phyloP scores from a whole-genome alignment of 2,888 invertebrate genomes.

The Alsophila aescularia region DNA sequence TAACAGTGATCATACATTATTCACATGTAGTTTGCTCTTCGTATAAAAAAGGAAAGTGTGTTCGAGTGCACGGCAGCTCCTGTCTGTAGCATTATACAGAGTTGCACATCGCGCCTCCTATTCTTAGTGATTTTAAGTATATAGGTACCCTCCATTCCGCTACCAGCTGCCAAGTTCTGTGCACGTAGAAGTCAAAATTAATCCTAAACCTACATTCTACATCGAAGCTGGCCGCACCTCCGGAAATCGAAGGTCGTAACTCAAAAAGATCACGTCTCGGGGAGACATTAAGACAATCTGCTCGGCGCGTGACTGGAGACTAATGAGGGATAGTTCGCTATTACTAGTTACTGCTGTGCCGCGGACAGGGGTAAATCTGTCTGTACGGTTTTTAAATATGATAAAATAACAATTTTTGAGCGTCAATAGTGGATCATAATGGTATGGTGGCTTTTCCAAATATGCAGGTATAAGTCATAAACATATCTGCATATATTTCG shows the following conservation, averaged over 20 bases:
- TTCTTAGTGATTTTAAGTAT: background rate
- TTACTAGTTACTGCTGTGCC: background rate
- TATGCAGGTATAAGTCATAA: too few species aligned
- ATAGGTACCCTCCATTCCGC: background rate
- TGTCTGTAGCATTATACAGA: too few species aligned
- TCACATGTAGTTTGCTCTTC: too few species aligned
- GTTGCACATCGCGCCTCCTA: too few species aligned
- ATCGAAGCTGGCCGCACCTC: constrained; percentile 13
- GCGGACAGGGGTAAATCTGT: background rate
- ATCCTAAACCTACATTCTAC: constrained; percentile 14
- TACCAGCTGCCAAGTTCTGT: background rate
- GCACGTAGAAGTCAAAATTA: constrained; percentile 13
- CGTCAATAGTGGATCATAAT: too few species aligned
- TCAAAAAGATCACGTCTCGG: constrained; percentile 41
- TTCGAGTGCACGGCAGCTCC: too few species aligned
- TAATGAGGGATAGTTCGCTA: constrained; percentile 17
- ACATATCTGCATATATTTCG: too few species aligned
- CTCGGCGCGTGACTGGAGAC: constrained; percentile 35
- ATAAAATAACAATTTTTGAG: too few species aligned
- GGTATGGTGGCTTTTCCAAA: too few species aligned
- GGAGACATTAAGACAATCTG: constrained; percentile 45
- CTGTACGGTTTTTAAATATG: too few species aligned
- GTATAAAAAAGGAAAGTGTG: too few species aligned
- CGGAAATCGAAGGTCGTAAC: constrained; percentile 41
- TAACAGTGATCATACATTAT: too few species aligned